Evolutionary conservation across 2,888 invertebrate species (phyloP), one percentile per base, ranked within the genome.

Genomic region (Dasypogon diadema): DNA sequence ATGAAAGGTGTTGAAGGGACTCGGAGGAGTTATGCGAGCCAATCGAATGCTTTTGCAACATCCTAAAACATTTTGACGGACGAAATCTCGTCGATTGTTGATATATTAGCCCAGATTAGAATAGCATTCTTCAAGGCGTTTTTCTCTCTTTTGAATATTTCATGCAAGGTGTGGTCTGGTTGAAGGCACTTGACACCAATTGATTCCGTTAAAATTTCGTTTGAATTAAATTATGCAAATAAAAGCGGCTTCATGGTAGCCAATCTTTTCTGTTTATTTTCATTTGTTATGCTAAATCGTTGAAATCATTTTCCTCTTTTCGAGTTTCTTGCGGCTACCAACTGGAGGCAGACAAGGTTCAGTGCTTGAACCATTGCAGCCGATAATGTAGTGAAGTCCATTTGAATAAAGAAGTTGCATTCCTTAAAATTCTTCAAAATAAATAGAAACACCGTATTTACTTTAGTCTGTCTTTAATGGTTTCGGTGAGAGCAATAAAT

Each of bases 221-320:
- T 60, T 60, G 60, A 60, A 60, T 60, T 60, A 26, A 60, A 37
- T 60, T 60, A 60, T 60, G 60, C 37, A 60, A 60, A 60, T 60
- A 30, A 58, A 58, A 14, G 21, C 37, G 37, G 18, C 37, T 34
- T 21, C 18, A n/a, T 37, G 37, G 37, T 37, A 10, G 18, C 34
- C 60, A 58, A 30, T 12, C 12, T 42, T 42, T 42, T 42, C 12
- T 42, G 12, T 6, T 42, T 42, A 6, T 42, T n/a, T n/a, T n/a
- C n/a, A n/a, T n/a, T n/a, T n/a, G n/a, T n/a, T n/a, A n/a, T n/a
- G n/a, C n/a, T 42, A 42, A 42, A 12, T 42, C n/a, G 2, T 42
- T 42, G 1, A 3, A 12, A 6, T 42, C n/a, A 12, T 42, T 42
- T 42, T 42, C 3, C n/a, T 42, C n/a, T 42, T 0, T 42, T 1